A percentile compares a stretch with the other conserved stretches of the same genome.
Conservation (phyloP, 2,113 vertebrate genomes). For the Galbula dea region DNA sequence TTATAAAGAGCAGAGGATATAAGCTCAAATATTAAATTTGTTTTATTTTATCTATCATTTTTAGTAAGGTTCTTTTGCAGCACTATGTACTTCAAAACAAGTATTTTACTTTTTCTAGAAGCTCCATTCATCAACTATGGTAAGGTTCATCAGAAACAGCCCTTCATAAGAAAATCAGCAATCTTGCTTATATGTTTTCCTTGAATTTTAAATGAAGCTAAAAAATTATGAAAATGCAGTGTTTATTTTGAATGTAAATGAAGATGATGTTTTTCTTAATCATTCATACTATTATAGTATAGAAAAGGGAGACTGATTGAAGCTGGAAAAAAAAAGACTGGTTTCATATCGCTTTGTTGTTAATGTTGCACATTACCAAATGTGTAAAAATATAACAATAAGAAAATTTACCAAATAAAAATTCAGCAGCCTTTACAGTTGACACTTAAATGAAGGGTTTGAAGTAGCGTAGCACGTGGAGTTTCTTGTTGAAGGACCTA, state of each 20-base stretch:
- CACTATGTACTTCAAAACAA: not conserved
- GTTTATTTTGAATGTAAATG: not conserved
- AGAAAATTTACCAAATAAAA: not conserved
- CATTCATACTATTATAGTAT: not conserved
- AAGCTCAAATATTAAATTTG: not conserved
- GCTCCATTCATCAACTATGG: not conserved
- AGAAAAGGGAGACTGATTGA: not conserved
- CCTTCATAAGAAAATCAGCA: not conserved
- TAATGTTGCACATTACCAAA: not conserved
- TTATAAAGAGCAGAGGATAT: not conserved
- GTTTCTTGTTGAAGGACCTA: constrained; percentile 55
- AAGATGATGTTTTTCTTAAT: not conserved
- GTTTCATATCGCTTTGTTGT: not conserved
- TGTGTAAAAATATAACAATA: not conserved
- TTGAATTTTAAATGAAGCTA: not conserved
- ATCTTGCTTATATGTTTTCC: not conserved
- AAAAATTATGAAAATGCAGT: not conserved
- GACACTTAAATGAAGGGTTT: not conserved
- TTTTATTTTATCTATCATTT: not conserved
- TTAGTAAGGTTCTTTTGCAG: not conserved
- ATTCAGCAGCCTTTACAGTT: not conserved
- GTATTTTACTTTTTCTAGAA: not conserved
- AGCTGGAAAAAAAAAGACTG: not conserved
- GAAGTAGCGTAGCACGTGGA: not conserved
- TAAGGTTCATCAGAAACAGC: not conserved